Conservation (phyloP, 2,888 invertebrate species). For the Geophilus truncorum region DNA sequence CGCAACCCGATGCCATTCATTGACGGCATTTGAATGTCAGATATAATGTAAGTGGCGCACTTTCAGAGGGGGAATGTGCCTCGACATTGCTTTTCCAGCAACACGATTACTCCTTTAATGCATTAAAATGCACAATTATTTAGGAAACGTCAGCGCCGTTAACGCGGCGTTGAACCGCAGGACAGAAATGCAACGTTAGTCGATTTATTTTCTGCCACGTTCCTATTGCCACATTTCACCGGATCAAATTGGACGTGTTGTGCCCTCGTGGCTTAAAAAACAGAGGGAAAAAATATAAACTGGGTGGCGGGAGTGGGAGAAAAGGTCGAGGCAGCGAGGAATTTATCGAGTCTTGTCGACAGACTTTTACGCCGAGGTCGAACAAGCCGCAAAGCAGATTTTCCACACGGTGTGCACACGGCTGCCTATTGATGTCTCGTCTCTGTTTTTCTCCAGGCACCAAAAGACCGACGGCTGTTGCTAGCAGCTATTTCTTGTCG, state of each 20-base stretch:
- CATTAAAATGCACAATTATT: too few relatives aligned
- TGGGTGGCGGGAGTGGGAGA: too few relatives aligned
- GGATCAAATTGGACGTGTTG: not conserved
- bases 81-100: too few relatives aligned
- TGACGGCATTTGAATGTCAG: too few relatives aligned
- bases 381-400: constrained; percentile 25
- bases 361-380: constrained; percentile 13
- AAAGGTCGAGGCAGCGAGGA: not conserved
- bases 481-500: not conserved
- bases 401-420: constrained; percentile 22
- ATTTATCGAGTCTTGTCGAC: constrained; percentile 17
- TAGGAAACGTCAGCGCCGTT: too few relatives aligned
- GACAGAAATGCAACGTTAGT: too few relatives aligned
- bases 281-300: not conserved
- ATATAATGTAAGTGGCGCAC: too few relatives aligned
- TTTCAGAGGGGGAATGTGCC: too few relatives aligned
- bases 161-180: too few relatives aligned
- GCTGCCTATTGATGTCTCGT: constrained; percentile 6
- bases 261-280: not conserved
- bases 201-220: not conserved
- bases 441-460: not conserved
- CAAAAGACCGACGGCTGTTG: constrained; percentile 17
- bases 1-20: too few relatives aligned
- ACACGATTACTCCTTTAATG: too few relatives aligned
- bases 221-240: not conserved